phyloP scores from a whole-genome alignment of 30 jellyfish, hydroid and myxozoan genomes.

The Hydractinia echinata region DNA sequence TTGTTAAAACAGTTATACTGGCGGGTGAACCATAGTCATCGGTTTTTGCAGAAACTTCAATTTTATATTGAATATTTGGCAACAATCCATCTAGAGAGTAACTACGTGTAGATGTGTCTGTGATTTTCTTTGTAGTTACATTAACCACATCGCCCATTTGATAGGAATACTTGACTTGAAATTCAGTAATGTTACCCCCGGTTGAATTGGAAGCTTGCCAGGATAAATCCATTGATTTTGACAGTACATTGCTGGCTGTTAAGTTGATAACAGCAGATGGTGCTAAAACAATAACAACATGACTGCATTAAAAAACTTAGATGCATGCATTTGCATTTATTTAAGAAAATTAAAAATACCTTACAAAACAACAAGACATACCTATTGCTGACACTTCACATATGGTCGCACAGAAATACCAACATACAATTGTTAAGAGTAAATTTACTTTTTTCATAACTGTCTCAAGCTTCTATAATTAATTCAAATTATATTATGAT shows the following conservation, averaged over 20 bases:
- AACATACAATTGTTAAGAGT: too few species aligned
- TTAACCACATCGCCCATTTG: constrained; percentile 20
- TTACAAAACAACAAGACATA: too few species aligned
- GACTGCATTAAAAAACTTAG: background rate
- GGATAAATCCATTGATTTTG: constrained; percentile 30
- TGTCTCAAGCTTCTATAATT: too few species aligned
- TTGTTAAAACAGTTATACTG: background rate
- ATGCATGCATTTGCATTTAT: too few species aligned
- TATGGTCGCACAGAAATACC: too few species aligned
- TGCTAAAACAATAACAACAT: constrained; percentile 37
- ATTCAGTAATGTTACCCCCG: constrained; percentile 50
- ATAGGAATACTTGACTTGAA: constrained; percentile 33
- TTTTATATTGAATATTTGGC: background rate
- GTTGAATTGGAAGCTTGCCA: constrained; percentile 47
- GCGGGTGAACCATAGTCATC: background rate
- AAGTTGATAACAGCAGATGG: constrained; percentile 52
- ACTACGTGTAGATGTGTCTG: background rate
- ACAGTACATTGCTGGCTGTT: constrained; percentile 12
- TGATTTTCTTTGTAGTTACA: constrained; percentile 5
- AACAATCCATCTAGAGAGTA: background rate
- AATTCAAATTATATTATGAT: too few species aligned
- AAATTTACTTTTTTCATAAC: too few species aligned
- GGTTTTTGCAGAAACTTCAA: background rate
- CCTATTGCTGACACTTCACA: too few species aligned
- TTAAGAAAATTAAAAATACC: too few species aligned